phyloP scores from a whole-genome alignment of 2,888 invertebrate genomes.

The Lydus trimaculatus region DNA sequence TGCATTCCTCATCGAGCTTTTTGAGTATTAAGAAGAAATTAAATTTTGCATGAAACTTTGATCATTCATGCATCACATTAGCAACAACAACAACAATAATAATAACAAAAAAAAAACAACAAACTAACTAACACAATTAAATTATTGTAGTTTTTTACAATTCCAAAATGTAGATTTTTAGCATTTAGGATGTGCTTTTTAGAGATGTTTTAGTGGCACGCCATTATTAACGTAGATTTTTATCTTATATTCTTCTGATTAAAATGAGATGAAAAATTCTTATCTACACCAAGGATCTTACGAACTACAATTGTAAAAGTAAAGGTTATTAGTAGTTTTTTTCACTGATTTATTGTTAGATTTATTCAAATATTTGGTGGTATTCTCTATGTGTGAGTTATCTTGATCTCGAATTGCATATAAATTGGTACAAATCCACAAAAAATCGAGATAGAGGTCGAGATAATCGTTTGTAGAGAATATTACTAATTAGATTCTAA shows the following conservation, averaged over 20 bases:
- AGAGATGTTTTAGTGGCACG: slow-evolving; percentile 4
- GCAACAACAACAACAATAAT: background rate
- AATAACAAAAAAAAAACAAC: background rate
- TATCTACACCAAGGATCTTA: background rate
- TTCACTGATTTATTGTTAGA: background rate
- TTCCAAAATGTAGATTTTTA: background rate
- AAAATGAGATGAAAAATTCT: background rate
- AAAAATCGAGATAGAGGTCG: too few species aligned
- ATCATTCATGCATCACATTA: background rate
- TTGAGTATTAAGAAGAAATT: background rate
- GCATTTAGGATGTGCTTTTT: background rate
- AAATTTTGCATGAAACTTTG: background rate
- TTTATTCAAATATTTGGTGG: too few species aligned
- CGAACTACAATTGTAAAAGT: background rate
- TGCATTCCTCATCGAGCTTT: background rate
- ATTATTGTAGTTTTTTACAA: background rate
- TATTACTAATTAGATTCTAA: background rate
- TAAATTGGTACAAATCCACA: too few species aligned
- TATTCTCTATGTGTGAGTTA: background rate
- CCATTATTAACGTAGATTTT: background rate
- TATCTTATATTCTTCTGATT: too few species aligned
- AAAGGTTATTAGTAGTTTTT: background rate
- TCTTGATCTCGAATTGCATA: background rate
- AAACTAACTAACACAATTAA: background rate
- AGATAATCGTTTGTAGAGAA: background rate